These are phyloP conservation scores for Ophion obscuratus DNA, from an alignment of 2,888 invertebrate genomes.

Conservation along the genomic window DNA sequence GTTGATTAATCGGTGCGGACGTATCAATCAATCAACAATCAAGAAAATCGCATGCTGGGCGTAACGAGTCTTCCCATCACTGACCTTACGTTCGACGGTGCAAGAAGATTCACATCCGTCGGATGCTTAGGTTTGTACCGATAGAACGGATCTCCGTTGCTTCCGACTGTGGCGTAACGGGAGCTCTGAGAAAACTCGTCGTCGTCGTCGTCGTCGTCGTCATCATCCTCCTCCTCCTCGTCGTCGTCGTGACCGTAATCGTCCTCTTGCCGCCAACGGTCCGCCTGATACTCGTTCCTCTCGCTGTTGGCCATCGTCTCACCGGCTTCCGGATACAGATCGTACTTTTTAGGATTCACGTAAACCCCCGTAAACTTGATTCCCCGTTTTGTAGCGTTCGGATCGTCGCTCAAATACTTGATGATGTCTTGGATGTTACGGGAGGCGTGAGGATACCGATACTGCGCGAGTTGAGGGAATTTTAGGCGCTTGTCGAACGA, in stretches of 20 bases:
- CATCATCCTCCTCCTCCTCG: slow-evolving; percentile 66
- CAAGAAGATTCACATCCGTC: slow-evolving; percentile 90
- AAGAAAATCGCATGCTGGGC: too few species aligned
- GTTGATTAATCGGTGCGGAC: neutral
- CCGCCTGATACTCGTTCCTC: slow-evolving; percentile 68
- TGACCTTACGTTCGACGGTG: slow-evolving; percentile 84
- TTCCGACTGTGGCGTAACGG: slow-evolving; percentile 77
- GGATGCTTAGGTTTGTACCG: slow-evolving; percentile 90
- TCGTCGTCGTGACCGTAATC: slow-evolving; percentile 53
- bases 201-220: slow-evolving; percentile 43
- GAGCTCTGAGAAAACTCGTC: slow-evolving; percentile 71
- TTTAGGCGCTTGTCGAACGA: slow-evolving; percentile 78
- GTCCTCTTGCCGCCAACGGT: slow-evolving; percentile 41
- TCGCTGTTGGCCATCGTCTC: slow-evolving; percentile 76
- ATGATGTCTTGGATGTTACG: slow-evolving; percentile 83
- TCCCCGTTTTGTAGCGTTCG: slow-evolving; percentile 75
- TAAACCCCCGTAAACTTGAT: slow-evolving; percentile 83
- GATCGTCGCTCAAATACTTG: slow-evolving; percentile 78
- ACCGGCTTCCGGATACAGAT: slow-evolving; percentile 71
- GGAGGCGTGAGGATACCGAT: slow-evolving; percentile 80
- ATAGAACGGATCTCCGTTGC: slow-evolving; percentile 87
- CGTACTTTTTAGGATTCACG: slow-evolving; percentile 80
- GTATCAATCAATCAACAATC: too few species aligned
- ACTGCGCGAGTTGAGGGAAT: slow-evolving; percentile 81
- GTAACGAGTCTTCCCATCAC: neutral